Conservation (phyloP, 1,140 invertebrate genomes). For the Drosophila athabasca region DNA sequence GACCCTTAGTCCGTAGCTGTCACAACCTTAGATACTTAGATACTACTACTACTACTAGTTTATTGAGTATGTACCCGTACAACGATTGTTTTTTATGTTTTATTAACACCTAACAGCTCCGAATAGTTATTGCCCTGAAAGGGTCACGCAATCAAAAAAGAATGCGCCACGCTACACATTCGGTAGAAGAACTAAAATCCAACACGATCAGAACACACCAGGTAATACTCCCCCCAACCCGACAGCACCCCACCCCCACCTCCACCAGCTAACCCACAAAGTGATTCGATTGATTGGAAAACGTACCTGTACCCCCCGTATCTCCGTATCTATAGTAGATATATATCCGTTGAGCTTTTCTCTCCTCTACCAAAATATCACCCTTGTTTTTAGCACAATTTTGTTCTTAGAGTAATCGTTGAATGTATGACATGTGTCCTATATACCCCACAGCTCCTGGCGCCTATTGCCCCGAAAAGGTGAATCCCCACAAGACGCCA, state of each 20-base stretch:
- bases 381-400: too few species aligned
- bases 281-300: constrained; percentile 36
- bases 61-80: neutral
- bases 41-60: constrained; percentile 24
- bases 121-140: constrained; percentile 86
- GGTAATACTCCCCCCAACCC: constrained; percentile 67
- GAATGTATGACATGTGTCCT: constrained; percentile 2
- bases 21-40: constrained; percentile 16
- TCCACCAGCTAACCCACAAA: constrained; percentile 4
- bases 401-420: too few species aligned
- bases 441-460: constrained; percentile 85
- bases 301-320: too few species aligned
- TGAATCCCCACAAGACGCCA: constrained; percentile 86
- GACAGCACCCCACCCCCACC: constrained; percentile 8
- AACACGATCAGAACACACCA: constrained; percentile 84
- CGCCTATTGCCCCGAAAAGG: constrained; percentile 87
- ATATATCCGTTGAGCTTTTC: too few species aligned
- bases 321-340: too few species aligned
- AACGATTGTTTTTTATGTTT: constrained; percentile 54
- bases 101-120: constrained; percentile 84
- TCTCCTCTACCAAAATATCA: too few species aligned
- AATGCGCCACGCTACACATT: constrained; percentile 84
- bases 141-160: constrained; percentile 86
- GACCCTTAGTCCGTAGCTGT: too few species aligned
- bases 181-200: constrained; percentile 81